Evolutionary conservation across 2,797 vertebrate genomes (phyloP), one percentile per base, ranked within the genome.

Genomic region (Scolopax rusticola): DNA sequence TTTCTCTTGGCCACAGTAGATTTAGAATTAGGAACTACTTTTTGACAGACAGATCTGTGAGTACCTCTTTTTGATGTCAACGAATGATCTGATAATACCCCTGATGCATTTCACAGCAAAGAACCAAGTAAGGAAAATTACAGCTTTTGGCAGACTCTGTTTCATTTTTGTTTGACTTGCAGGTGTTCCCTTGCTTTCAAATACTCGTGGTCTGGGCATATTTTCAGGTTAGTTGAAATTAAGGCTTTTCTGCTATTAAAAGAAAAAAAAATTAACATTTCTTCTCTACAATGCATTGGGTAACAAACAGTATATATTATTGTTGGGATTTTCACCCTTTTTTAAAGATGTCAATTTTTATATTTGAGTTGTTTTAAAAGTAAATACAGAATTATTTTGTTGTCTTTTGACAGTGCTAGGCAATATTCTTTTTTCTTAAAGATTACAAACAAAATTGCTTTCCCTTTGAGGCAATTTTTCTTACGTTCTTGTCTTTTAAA

Each of bases 121-220:
- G 70, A 84, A 56, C 11, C 9, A 90, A 90, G 56, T 63, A 89
- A 90, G 74, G 47, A 81, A 90, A 90, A 93, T 77, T 88, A 48
- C 75, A 73, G 79, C 30, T 87, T 93, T 90, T 96, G 47, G 28
- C 78, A 88, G 53, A 69, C 38, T 84, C 68, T 18, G 20, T 84
- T 95, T 96, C 69, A 43, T 67, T 92, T 59, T 82, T 77, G n/a
- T 38, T 70, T 92, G 59, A 40, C 56, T 95, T 94, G 83, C 97
- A 97, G 87, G 94, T 97, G 94, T 97, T 97, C 59, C 10, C 4
- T 68, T 87, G 53, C 53, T 84, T 94, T 95, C 70, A 94, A 40
- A 96, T 93, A 90, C 38, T 89, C 97, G 78, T 60, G 86, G 68
- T 95, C 73, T 92, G 87, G 60, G 40, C 68, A 85, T 75, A 70